Base-by-base conservation (phyloP, 2,888 invertebrate species). In the Leucophenga montana region DNA sequence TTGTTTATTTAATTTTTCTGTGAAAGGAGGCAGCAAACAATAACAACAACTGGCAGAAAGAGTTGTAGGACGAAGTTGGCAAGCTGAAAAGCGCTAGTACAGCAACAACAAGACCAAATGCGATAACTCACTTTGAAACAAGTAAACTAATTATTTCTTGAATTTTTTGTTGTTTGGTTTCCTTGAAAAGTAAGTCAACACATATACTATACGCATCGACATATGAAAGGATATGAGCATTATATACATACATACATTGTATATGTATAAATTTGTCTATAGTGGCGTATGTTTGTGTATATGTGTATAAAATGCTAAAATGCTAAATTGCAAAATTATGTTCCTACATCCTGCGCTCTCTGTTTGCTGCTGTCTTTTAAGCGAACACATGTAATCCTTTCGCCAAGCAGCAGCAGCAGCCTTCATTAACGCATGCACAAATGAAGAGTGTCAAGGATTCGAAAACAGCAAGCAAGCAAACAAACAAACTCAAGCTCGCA, bases 101-200 rank as follows among this genome's bases (percentile, higher is more conserved):
- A 57, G 33, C 31, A 68, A 46, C 46, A 67, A 50, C 66, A 61
- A 70, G 31, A 44, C 53, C 39, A 80, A 79, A 76, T 75, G 70
- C 76, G 75, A 79, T 81, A 82, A 84, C 82, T 84, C 78, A 79
- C 80, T 84, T 81, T 71, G 73, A 80, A 80, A 80, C 83, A 83
- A 84, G 85, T 84, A 83, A 83, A 83, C 84, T 83, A 84, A 83
- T 82, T 83, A 83, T 83, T 83, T 83, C 79, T 81, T 72, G 74
- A 80, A 77, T 77, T 77, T 77, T 75, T 76, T 72, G 66, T 59
- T 71, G 33, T 71, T 69, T 69, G 69, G 66, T 70, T 67, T 75
- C 73, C 75, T 78, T 80, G 73, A 74, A 75, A 71, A 16, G 14
- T 13, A 18, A 22, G 16, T 53, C 27, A n/a, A 53, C 33, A 13